Conservation (phyloP, 2,113 vertebrate species). For the Tichodroma muraria region DNA sequence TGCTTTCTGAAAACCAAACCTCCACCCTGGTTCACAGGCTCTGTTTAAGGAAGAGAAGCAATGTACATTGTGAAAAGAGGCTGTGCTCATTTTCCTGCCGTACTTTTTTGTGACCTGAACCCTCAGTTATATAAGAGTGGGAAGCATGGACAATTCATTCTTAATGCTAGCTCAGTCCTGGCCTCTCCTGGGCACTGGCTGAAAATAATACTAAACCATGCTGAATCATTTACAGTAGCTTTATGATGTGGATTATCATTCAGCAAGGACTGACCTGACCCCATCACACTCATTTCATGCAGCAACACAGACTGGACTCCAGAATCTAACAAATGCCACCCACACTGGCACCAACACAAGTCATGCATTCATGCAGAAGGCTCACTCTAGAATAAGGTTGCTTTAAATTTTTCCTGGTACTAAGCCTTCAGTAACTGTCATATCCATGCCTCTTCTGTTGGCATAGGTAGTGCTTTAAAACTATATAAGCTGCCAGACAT, state of each 20-base stretch:
- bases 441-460: neutral
- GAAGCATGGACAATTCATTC: constrained; percentile 25
- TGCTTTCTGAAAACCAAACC: constrained; percentile 8
- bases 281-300: neutral
- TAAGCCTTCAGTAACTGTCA: neutral
- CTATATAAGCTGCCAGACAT: neutral
- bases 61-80: neutral
- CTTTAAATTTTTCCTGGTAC: neutral
- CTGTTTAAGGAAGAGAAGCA: neutral
- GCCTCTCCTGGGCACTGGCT: constrained; percentile 62
- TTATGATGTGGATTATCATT: constrained; percentile 44
- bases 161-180: constrained; percentile 48
- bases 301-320: neutral
- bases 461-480: neutral
- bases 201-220: constrained; percentile 58
- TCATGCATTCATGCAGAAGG: neutral
- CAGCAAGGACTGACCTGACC: constrained; percentile 23
- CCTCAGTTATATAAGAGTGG: neutral
- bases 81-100: neutral
- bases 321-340: neutral
- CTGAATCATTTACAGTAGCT: constrained; percentile 43
- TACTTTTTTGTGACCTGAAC: neutral
- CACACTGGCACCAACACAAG: neutral
- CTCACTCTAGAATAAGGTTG: neutral
- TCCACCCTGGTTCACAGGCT: neutral